Percentiles rank a stretch among this genome's conserved stretches.
Evolutionary conservation across 2,888 invertebrate species (phyloP).

Genomic region (Agrochola circellaris): DNA sequence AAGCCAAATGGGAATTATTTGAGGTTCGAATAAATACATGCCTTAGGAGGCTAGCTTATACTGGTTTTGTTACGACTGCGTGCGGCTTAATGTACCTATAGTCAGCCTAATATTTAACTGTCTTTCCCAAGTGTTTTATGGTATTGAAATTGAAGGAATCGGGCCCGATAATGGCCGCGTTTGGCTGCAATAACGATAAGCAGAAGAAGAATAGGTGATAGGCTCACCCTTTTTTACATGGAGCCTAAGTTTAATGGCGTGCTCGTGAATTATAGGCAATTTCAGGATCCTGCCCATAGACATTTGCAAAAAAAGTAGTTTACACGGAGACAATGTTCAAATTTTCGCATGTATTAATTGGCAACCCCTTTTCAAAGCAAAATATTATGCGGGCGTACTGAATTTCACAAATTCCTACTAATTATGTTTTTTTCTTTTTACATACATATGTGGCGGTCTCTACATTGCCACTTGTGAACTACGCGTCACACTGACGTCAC

Average conservation of each 20-base stretch:
- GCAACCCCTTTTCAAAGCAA: background rate
- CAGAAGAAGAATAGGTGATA: conserved; percentile 22
- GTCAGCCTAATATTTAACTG: background rate
- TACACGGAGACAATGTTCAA: too few species aligned
- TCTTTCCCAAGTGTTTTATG: conserved; percentile 33
- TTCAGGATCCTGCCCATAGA: background rate
- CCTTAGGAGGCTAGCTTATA: too few species aligned
- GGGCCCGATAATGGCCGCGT: conserved; percentile 23
- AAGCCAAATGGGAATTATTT: too few species aligned
- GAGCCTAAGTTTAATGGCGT: conserved; percentile 12
- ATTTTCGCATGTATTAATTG: background rate
- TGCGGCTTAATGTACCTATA: background rate
- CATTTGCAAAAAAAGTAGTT: background rate
- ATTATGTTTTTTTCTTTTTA: too few species aligned
- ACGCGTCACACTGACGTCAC: too few species aligned
- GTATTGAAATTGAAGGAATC: conserved; percentile 27
- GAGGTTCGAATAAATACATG: too few species aligned
- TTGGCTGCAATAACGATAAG: conserved; percentile 31
- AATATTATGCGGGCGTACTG: background rate
- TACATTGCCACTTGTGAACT: too few species aligned
- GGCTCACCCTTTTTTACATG: conserved; percentile 26
- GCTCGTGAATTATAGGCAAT: conserved; percentile 25
- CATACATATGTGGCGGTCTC: too few species aligned
- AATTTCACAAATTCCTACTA: too few species aligned
- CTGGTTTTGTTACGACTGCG: background rate